Conservation (phyloP, 2,797 vertebrate species). For the Streptopelia turtur region DNA sequence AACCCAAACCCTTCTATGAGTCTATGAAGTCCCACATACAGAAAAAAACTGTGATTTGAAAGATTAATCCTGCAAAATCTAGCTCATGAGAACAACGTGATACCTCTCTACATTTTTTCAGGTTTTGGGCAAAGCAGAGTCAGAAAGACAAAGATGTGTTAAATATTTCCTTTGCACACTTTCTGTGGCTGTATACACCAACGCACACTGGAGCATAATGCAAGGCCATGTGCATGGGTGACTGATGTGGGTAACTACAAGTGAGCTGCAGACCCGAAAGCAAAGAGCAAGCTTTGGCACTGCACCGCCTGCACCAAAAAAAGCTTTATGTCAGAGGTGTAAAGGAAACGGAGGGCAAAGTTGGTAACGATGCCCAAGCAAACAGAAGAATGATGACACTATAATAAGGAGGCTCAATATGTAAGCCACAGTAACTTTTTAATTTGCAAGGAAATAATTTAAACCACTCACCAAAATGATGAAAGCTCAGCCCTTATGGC, state of each 20-base stretch:
- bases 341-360: not conserved
- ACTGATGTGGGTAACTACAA: conserved; percentile 45
- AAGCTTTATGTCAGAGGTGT: not conserved
- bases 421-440: not conserved
- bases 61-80: not conserved
- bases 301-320: not conserved
- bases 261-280: not conserved
- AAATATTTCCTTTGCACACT: not conserved
- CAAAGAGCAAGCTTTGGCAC: not conserved
- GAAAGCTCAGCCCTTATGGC: not conserved
- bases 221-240: not conserved
- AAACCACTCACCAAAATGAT: not conserved
- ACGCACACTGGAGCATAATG: not conserved
- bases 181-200: not conserved
- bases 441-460: not conserved
- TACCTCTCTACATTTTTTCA: not conserved
- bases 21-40: not conserved
- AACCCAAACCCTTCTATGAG: not conserved
- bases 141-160: not conserved
- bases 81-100: not conserved
- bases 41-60: not conserved
- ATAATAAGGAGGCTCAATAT: not conserved
- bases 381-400: not conserved
- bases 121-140: not conserved
- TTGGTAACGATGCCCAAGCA: not conserved